Evolutionary conservation across 1,140 invertebrate species (phyloP), one percentile per base, ranked within the genome.

Genomic region (Apis dorsata): DNA sequence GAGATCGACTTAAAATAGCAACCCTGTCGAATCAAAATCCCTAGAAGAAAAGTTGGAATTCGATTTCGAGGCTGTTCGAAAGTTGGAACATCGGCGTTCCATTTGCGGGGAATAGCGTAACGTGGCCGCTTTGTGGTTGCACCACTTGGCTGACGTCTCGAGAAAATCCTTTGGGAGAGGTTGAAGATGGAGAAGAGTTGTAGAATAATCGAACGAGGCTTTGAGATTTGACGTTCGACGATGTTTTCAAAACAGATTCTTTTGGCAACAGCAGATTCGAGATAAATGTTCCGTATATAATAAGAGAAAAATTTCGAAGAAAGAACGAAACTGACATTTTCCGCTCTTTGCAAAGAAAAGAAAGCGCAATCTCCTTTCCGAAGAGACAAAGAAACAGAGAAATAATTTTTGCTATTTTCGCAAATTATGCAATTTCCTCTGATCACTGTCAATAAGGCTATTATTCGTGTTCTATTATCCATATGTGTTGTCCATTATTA

Each of bases 81-180:
- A 62, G 66, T 71, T 44, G 17, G 51, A 65, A 80, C 79, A 80
- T 24, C 49, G 79, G 55, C 28, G 59, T 80, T 80, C 79, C 59
- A 80, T 80, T 73, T 80, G 44, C n/a, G 12, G 44, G 12, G 24
- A n/a, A 60, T 72, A 21, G 55, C 19, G 12, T 5, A 21, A 28
- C 13, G n/a, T 28, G 55, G 28, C 1, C 24, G 57, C 1, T 59
- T 59, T 60, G 28, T 17, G 72, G 57, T 49, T 0, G 12, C 8
- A 9, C 8, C n/a, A 44, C 11, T 34, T 9, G 13, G 21, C 24
- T 17, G 13, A 21, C 5, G 1, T 1, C 5, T 24, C n/a, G 2
- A 49, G 15, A 17, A 17, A 13, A 75, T 75, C 59, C 73, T 75
- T 11, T 21, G 34, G 34, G 34, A 60, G 8, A 55, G 15, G 1